Evolutionary conservation across 1,140 invertebrate genomes (phyloP).

Genomic region (Drosophila rufa): DNA sequence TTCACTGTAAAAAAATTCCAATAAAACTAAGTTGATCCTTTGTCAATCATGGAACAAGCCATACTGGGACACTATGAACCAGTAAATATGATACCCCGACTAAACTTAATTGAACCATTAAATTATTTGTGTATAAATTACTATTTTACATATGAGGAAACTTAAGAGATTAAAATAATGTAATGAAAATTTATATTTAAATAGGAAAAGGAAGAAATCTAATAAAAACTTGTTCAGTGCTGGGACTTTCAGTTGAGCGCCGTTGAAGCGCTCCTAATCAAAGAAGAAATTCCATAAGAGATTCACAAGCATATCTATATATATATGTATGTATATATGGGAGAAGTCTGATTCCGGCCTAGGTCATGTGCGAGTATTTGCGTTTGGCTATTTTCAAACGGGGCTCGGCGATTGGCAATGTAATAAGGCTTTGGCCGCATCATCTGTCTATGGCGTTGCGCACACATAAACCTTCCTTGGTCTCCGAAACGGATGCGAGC

Average conservation of each 20-base stretch:
- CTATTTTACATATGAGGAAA: too few relatives aligned
- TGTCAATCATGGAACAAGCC: not conserved
- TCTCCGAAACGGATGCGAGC: constrained; percentile 13
- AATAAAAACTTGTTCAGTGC: constrained; percentile 11
- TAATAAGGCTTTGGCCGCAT: constrained; percentile 36
- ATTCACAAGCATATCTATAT: constrained; percentile 25
- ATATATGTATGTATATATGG: constrained; percentile 2
- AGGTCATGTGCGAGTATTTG: constrained; percentile 40
- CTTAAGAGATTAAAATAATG: too few relatives aligned
- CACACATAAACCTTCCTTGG: constrained; percentile 30
- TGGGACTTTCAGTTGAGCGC: constrained; percentile 12
- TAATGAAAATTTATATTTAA: not conserved
- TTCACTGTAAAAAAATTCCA: constrained; percentile 6
- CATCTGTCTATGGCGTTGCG: constrained; percentile 39
- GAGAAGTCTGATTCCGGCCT: constrained; percentile 29
- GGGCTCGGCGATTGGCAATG: constrained; percentile 20
- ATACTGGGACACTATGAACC: too few relatives aligned
- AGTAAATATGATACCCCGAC: not conserved
- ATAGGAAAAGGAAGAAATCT: not conserved
- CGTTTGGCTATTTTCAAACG: constrained; percentile 37
- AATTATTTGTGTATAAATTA: too few relatives aligned
- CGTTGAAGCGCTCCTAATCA: constrained; percentile 69
- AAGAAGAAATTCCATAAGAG: constrained; percentile 57
- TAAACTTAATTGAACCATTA: not conserved
- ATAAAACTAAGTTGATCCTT: not conserved